Conservation (phyloP, 2,797 vertebrate species). For the Erithacus rubecula region DNA sequence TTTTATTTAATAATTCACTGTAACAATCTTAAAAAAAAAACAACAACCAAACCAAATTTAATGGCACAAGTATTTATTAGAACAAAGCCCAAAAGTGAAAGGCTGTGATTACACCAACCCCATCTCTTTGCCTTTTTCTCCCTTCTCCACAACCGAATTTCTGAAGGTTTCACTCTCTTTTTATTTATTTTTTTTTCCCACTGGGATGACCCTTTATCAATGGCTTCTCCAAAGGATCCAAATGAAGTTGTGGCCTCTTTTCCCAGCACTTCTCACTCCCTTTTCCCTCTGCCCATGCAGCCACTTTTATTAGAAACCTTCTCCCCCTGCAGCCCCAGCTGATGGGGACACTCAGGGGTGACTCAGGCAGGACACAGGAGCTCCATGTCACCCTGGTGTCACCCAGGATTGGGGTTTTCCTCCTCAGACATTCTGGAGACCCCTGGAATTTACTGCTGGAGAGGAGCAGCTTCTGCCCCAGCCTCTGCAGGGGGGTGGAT, state of each 20-base stretch:
- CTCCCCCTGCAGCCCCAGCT: background rate
- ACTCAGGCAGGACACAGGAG: background rate
- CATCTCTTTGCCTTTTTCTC: background rate
- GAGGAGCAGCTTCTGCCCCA: background rate
- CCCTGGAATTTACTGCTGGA: background rate
- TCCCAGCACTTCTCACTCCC: background rate
- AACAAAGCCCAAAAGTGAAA: background rate
- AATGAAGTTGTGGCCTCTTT: background rate
- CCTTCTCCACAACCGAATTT: background rate
- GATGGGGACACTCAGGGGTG: background rate
- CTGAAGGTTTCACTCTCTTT: background rate
- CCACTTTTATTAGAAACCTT: background rate
- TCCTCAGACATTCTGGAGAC: background rate
- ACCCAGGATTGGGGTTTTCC: background rate
- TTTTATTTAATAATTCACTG: background rate
- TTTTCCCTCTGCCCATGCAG: background rate
- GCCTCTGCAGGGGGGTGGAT: background rate
- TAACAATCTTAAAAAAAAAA: background rate
- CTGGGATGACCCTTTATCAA: background rate
- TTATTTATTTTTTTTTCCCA: background rate
- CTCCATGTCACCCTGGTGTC: conserved; percentile 36
- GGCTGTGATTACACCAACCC: background rate
- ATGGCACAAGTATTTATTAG: background rate
- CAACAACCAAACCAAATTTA: background rate
- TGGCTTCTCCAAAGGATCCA: background rate